Percentiles rank a stretch among this genome's conserved stretches.
Evolutionary conservation across 2,888 invertebrate genomes (phyloP).

Genomic region (Microctonus brassicae): DNA sequence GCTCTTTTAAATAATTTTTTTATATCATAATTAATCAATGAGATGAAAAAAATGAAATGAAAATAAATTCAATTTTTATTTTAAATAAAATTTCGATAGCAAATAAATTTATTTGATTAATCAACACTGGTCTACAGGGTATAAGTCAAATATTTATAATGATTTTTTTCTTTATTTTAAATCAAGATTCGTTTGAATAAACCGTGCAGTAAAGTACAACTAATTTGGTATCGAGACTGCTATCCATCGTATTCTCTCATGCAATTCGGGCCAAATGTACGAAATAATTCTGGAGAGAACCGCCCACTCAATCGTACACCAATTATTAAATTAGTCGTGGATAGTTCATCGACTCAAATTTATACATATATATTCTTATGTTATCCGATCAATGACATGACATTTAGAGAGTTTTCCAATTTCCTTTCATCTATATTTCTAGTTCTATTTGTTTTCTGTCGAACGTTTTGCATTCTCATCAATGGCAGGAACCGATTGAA

Average conservation of each 20-base stretch:
- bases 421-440: neutral
- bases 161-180: neutral
- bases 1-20: neutral
- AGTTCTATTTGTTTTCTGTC: neutral
- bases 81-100: neutral
- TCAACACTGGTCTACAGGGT: neutral
- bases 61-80: neutral
- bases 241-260: conserved; percentile 2
- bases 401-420: conserved; percentile 11
- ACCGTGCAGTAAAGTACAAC: conserved; percentile 7
- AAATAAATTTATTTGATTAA: neutral
- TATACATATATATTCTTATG: neutral
- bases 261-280: neutral
- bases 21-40: neutral
- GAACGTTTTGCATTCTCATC: neutral
- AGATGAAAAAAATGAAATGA: too few relatives aligned
- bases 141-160: too few relatives aligned
- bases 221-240: conserved; percentile 17
- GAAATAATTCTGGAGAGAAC: conserved; percentile 3
- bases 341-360: conserved; percentile 20
- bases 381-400: neutral
- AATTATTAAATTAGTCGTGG: conserved; percentile 22
- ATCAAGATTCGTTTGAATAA: neutral
- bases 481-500: neutral
- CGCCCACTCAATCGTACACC: conserved; percentile 24